Evolutionary conservation across 2,888 invertebrate species (phyloP), one percentile per base, ranked within the genome.

Genomic region (Luperina testacea): DNA sequence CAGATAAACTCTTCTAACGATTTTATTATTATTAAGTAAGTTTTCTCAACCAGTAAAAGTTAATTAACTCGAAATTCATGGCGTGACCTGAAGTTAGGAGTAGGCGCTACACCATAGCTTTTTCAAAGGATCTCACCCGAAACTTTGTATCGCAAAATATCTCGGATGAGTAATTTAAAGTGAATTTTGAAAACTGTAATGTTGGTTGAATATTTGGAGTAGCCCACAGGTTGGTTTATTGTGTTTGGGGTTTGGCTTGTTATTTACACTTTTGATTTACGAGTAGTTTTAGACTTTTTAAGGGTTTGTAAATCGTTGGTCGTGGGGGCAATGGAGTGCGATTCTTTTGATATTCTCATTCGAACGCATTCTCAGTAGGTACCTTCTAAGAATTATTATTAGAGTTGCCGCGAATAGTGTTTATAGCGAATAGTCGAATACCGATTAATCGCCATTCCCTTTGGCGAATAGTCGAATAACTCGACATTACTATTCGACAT

Each of bases 51-150:
- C 87, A 87, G 89, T 87, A 89, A 87, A 89, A 85, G 87, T 87
- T 83, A 94, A 94, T 94, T 94, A 94, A 93, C 91, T 93, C 91
- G 90, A 90, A 92, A 93, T 93, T 94, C 91, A 91, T 90, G 89
- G 91, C 92, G 91, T 91, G 92, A 93, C 91, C 92, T 91, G 85
- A 94, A 94, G 90, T 94, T 94, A 90, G 80, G 89, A 90, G 90
- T 89, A 89, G 88, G 90, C 89, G 87, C 84, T 93, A 94, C 91
- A 94, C 92, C 85, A 90, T 86, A 83, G 88, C 91, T 63, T 92
- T 93, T 93, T 93, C 92, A 92, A 94, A 94, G 92, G 92, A 92
- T 92, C 91, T 92, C 90, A 81, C 84, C 86, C 83, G 72, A 82
- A 91, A 92, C 90, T 91, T 90, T 86, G 91, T 90, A 89, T 86